These are phyloP conservation scores for Pitta sordida DNA, from an alignment of 2,113 vertebrate species.

Conservation along the genomic window DNA sequence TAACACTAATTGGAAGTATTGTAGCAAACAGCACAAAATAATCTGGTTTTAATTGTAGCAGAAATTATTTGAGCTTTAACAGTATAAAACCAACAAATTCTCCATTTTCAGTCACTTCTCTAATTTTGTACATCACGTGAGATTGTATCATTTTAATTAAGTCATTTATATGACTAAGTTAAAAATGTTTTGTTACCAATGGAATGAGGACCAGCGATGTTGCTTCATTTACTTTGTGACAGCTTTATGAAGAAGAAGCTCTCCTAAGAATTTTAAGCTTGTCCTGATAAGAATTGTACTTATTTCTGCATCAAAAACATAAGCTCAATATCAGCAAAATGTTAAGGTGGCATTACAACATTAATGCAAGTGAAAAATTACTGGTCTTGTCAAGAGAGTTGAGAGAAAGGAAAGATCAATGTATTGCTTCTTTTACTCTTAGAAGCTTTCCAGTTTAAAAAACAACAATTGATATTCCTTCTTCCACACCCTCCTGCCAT, in stretches of 20 bases:
- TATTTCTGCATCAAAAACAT: neutral
- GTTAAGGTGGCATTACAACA: neutral
- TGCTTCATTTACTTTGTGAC: neutral
- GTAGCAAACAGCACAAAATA: rapidly evolving
- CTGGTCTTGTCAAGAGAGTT: neutral
- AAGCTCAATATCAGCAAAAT: neutral
- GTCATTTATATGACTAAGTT: neutral
- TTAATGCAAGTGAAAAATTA: neutral
- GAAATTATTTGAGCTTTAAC: neutral
- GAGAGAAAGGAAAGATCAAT: neutral
- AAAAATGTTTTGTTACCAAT: neutral
- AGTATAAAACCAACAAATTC: neutral
- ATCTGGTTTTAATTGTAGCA: neutral
- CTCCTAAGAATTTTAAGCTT: neutral
- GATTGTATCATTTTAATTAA: neutral
- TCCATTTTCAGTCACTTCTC: neutral
- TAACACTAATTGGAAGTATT: neutral
- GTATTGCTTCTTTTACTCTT: neutral
- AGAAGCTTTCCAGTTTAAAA: neutral
- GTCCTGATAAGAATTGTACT: neutral
- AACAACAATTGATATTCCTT: neutral
- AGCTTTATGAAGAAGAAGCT: neutral
- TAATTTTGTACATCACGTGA: neutral
- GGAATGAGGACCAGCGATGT: neutral
- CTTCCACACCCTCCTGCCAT: slow-evolving; percentile 41